Percentiles rank a stretch among this genome's conserved stretches.
phyloP scores from a whole-genome alignment of 2,888 invertebrate species.

The Troilus luridus region DNA sequence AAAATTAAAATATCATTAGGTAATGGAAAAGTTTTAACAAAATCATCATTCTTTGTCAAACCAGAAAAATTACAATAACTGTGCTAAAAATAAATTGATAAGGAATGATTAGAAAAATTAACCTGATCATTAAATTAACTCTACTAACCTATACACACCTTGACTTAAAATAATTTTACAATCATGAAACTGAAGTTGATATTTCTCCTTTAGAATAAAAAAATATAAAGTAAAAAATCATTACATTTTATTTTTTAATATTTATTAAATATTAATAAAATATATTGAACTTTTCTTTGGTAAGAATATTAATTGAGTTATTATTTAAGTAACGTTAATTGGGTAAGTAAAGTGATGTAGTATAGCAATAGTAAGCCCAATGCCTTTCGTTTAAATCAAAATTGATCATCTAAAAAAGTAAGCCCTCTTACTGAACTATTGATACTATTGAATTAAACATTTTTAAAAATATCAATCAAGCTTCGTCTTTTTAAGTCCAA shows the following conservation, averaged over 20 bases:
- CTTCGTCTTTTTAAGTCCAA: no score
- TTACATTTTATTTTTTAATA: not conserved
- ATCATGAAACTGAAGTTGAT: slow-evolving; percentile 11
- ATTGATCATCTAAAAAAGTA: not conserved
- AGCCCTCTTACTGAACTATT: not conserved
- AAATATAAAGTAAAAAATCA: not conserved
- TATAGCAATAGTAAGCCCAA: not conserved
- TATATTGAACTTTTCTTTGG: not conserved
- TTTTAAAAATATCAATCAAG: no score
- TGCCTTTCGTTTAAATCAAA: not conserved
- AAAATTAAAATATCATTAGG: no score
- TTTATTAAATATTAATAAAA: not conserved
- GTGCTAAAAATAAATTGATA: no score
- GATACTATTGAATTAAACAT: not conserved
- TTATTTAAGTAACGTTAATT: not conserved
- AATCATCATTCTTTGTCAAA: no score
- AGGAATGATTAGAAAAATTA: no score
- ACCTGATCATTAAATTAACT: no score
- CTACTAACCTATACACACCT: no score
- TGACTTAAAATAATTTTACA: no score
- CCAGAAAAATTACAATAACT: no score
- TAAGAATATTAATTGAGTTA: not conserved
- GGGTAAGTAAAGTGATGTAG: not conserved
- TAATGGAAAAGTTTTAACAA: no score
- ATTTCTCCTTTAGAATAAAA: not conserved